Evolutionary conservation across 2,113 vertebrate species (phyloP).

Genomic region (Empidonax alnorum): DNA sequence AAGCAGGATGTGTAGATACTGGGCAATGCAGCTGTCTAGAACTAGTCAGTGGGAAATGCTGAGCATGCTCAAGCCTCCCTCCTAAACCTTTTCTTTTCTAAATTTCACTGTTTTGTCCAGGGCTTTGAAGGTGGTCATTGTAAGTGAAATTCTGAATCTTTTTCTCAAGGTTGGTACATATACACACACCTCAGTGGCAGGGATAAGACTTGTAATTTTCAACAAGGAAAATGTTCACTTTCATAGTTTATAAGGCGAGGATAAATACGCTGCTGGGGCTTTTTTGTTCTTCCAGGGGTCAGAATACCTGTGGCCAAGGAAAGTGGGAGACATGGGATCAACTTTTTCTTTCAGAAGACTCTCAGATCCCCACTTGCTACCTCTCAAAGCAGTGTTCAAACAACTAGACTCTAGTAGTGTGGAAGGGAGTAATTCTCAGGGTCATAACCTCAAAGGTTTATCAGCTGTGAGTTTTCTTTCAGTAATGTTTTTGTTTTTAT

Average conservation of each 20-base stretch:
- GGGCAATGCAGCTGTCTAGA: background rate
- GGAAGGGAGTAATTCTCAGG: background rate
- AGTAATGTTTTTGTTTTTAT: conserved; percentile 1
- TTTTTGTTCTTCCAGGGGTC: background rate
- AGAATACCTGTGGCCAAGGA: background rate
- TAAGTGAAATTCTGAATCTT: background rate
- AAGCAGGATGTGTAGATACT: background rate
- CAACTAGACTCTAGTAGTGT: background rate
- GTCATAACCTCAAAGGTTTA: background rate
- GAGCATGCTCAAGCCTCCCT: background rate
- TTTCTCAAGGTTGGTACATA: background rate
- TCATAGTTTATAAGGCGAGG: background rate
- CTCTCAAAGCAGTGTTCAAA: background rate
- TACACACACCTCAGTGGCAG: background rate
- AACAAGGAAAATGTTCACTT: background rate
- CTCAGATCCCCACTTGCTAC: background rate
- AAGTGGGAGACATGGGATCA: background rate
- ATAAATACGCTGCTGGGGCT: background rate
- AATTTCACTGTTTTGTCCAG: background rate
- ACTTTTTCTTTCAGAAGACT: background rate
- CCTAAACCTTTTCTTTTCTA: background rate
- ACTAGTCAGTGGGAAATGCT: background rate
- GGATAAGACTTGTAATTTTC: background rate
- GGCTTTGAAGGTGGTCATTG: background rate
- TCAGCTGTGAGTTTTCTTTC: background rate